A percentile compares a stretch with the other conserved stretches of the same genome.
Conservation (phyloP, 2,888 invertebrate genomes). For the Myopa tessellatipennis region DNA sequence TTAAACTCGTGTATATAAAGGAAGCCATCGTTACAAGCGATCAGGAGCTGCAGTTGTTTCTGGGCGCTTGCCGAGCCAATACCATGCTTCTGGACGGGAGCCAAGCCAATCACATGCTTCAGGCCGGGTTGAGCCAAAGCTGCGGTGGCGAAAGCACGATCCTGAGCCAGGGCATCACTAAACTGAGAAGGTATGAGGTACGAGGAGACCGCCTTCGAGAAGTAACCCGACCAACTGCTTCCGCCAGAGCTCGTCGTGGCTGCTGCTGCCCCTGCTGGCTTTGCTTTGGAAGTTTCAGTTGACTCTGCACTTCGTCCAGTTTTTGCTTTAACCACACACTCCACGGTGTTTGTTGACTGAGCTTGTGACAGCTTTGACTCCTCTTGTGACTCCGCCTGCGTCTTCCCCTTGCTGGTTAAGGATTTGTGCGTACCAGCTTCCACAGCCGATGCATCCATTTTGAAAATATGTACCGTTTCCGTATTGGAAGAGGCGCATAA, state of each 20-base stretch:
- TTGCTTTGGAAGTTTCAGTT: constrained; percentile 5
- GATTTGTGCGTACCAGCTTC: constrained; percentile 62
- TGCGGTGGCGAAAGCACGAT: constrained; percentile 67
- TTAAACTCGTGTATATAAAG: constrained; percentile 67
- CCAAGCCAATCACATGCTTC: constrained; percentile 64
- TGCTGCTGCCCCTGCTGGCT: not conserved
- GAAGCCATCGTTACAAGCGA: constrained; percentile 68
- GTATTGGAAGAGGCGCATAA: constrained; percentile 67
- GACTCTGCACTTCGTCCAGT: constrained; percentile 1
- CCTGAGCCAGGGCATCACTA: constrained; percentile 66
- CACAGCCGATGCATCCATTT: constrained; percentile 62
- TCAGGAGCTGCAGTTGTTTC: constrained; percentile 63
- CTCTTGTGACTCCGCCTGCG: constrained; percentile 21
- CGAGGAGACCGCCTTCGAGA: constrained; percentile 66
- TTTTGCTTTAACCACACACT: not conserved
- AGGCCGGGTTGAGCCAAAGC: constrained; percentile 64
- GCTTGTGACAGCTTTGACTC: not conserved
- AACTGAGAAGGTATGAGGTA: constrained; percentile 65
- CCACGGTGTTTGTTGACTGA: too few relatives aligned
- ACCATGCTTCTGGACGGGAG: constrained; percentile 63
- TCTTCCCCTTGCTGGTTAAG: constrained; percentile 40
- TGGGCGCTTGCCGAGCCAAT: constrained; percentile 64
- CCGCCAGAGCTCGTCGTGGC: constrained; percentile 26
- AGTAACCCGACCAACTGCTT: constrained; percentile 62
- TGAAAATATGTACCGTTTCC: constrained; percentile 67